Percentiles rank a stretch among this genome's conserved stretches.
These are phyloP conservation scores for Etia nguti DNA, from an alignment of 2,113 vertebrate genomes.

Conservation along the genomic window DNA sequence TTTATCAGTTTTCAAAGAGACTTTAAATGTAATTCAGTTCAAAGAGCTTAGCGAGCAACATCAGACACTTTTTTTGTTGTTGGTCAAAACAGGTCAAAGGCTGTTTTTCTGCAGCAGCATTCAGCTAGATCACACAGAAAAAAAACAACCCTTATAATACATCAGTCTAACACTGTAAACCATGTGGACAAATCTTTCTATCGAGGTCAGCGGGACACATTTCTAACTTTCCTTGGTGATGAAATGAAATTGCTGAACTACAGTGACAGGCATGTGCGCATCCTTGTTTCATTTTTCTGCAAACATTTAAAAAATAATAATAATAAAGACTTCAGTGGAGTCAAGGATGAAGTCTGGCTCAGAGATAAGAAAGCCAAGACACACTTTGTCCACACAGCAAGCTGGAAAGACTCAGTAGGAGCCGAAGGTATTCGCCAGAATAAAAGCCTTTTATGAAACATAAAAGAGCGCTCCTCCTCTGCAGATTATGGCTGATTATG, in stretches of 20 bases:
- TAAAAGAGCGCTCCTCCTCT: not conserved
- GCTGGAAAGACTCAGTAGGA: not conserved
- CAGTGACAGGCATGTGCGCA: not conserved
- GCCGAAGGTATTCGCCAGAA: not conserved
- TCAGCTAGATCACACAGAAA: not conserved
- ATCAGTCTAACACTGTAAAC: not conserved
- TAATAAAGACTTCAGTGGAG: not conserved
- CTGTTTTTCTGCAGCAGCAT: not conserved
- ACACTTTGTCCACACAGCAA: not conserved
- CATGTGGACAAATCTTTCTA: not conserved
- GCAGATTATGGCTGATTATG: not conserved
- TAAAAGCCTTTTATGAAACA: constrained; percentile 2
- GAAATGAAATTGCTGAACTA: not conserved
- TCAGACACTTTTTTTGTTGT: not conserved
- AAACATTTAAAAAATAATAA: not conserved
- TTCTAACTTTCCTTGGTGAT: not conserved
- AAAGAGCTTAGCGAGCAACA: not conserved
- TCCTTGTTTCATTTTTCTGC: not conserved
- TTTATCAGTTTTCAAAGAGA: not conserved
- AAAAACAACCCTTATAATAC: not conserved
- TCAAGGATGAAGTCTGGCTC: not conserved
- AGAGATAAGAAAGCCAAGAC: not conserved
- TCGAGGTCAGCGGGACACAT: not conserved
- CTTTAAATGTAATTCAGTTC: not conserved
- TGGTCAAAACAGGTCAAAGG: not conserved